These are phyloP conservation scores for Andrena flavipes DNA, from an alignment of 2,888 invertebrate genomes.

Conservation along the genomic window DNA sequence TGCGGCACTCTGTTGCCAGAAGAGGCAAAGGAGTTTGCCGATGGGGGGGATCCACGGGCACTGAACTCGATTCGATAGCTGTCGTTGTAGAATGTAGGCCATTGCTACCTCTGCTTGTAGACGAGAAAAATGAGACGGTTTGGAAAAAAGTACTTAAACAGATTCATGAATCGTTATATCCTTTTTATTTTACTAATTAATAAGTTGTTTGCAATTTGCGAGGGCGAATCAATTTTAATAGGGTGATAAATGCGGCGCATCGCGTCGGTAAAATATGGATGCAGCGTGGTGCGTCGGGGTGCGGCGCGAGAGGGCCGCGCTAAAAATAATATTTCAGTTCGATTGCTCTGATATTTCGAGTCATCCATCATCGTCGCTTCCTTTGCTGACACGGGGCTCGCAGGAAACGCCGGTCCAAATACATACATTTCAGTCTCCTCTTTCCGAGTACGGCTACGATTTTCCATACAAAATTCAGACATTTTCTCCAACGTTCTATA, in stretches of 20 bases:
- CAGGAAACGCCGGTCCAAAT: constrained; percentile 67
- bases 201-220: constrained; percentile 38
- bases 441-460: constrained; percentile 36
- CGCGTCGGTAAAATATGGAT: constrained; percentile 63
- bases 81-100: too few relatives aligned
- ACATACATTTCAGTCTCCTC: constrained; percentile 55
- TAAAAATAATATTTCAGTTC: constrained; percentile 75
- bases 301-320: constrained; percentile 51
- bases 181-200: constrained; percentile 9
- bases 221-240: constrained; percentile 56
- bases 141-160: not conserved
- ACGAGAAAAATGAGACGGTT: not conserved
- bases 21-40: too few relatives aligned
- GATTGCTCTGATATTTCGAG: constrained; percentile 70
- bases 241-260: constrained; percentile 66
- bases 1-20: constrained; percentile 49
- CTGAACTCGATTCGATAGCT: too few relatives aligned
- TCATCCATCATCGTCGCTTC: constrained; percentile 84
- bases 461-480: constrained; percentile 47
- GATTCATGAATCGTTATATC: not conserved
- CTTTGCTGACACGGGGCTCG: constrained; percentile 61
- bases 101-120: too few relatives aligned
- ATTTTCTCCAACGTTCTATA: constrained; percentile 5
- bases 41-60: too few relatives aligned
- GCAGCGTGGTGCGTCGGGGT: constrained; percentile 43